These are phyloP conservation scores for Rhinichthys osculus DNA, from an alignment of 2,797 vertebrate species.

Conservation along the genomic window DNA sequence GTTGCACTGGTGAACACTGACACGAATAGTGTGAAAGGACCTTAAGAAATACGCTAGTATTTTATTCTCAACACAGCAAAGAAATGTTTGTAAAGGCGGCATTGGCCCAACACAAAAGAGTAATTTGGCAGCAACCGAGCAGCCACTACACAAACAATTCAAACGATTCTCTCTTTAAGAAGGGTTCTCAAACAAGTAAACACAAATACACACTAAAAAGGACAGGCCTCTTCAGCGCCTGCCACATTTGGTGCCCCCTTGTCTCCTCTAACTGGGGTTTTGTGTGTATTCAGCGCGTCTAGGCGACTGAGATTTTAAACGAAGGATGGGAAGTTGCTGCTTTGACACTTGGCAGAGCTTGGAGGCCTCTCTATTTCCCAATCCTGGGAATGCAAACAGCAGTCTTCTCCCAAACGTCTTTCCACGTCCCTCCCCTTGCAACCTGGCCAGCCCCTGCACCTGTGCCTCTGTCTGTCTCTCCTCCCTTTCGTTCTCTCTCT, in stretches of 20 bases:
- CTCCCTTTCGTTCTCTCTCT: constrained; percentile 41
- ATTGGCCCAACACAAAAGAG: constrained; percentile 32
- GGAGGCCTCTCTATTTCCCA: constrained; percentile 62
- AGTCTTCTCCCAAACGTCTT: constrained; percentile 76
- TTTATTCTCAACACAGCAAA: background rate
- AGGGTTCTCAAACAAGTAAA: constrained; percentile 54
- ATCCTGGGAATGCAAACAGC: constrained; percentile 83
- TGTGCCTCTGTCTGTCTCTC: constrained; percentile 71
- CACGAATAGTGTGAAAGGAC: background rate
- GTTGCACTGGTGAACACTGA: background rate
- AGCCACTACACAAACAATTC: constrained; percentile 47
- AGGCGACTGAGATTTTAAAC: constrained; percentile 26
- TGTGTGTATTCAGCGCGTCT: constrained; percentile 6
- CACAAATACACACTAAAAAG: constrained; percentile 48
- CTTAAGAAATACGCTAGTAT: background rate
- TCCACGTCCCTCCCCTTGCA: constrained; percentile 56
- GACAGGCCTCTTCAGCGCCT: constrained; percentile 35
- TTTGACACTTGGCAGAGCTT: constrained; percentile 47
- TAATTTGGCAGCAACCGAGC: constrained; percentile 46
- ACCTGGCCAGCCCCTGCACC: constrained; percentile 77
- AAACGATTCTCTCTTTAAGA: constrained; percentile 35
- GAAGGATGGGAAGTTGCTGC: constrained; percentile 20
- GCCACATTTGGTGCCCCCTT: constrained; percentile 38
- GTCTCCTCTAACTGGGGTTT: constrained; percentile 19
- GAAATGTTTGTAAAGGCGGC: constrained; percentile 9